A percentile compares a stretch with the other conserved stretches of the same genome.
These are phyloP conservation scores for Acronicta aceris DNA, from an alignment of 2,888 invertebrate species.

Conservation along the genomic window DNA sequence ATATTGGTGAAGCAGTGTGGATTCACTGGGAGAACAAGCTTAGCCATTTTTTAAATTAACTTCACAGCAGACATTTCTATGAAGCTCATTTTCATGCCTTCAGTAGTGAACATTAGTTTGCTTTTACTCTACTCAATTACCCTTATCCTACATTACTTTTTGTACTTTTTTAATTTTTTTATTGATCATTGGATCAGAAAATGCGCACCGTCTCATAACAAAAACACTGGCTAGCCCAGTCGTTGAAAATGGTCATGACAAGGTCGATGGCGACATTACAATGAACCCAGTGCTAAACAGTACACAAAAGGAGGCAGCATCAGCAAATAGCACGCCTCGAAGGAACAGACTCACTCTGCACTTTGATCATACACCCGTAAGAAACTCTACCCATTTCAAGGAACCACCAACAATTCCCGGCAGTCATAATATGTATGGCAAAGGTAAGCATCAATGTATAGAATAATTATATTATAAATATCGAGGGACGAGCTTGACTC, in stretches of 20 bases:
- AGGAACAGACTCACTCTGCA: constrained; percentile 92
- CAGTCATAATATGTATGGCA: constrained; percentile 73
- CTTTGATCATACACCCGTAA: constrained; percentile 91
- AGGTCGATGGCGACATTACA: constrained; percentile 75
- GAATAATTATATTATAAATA: neutral
- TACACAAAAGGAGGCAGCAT: constrained; percentile 72
- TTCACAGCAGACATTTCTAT: too few relatives aligned
- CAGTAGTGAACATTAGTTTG: neutral
- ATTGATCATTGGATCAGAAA: constrained; percentile 88
- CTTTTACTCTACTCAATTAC: neutral
- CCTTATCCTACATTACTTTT: neutral
- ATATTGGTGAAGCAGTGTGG: too few relatives aligned
- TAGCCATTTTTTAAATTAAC: too few relatives aligned
- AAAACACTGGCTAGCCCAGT: constrained; percentile 77
- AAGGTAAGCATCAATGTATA: constrained; percentile 74
- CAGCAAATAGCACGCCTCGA: constrained; percentile 87
- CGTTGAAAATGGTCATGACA: constrained; percentile 79
- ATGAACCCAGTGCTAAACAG: constrained; percentile 59
- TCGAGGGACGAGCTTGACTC: too few relatives aligned
- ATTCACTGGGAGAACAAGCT: too few relatives aligned
- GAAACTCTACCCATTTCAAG: constrained; percentile 93
- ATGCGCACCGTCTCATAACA: constrained; percentile 92
- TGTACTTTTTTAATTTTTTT: neutral
- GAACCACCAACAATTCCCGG: constrained; percentile 89
- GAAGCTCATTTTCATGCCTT: too few relatives aligned